These are phyloP conservation scores for Adelosebastes latens DNA, from an alignment of 2,797 vertebrate genomes.

Conservation along the genomic window DNA sequence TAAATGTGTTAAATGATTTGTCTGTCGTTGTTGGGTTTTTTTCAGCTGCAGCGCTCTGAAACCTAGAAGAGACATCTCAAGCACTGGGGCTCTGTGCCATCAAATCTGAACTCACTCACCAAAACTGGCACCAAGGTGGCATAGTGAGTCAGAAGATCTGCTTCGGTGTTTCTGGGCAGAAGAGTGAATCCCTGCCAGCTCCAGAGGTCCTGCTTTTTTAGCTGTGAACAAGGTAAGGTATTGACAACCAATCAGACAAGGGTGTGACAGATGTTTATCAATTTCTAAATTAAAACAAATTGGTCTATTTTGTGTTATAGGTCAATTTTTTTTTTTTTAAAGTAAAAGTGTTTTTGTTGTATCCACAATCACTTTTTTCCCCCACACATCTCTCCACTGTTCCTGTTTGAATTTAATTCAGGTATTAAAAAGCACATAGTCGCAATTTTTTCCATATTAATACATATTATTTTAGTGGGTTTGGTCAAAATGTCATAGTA, in stretches of 20 bases:
- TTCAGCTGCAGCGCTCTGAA: neutral
- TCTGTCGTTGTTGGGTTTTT: neutral
- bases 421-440: neutral
- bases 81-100: neutral
- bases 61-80: neutral
- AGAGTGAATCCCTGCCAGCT: neutral
- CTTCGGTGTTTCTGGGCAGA: neutral
- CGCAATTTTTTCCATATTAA: neutral
- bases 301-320: neutral
- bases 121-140: conserved; percentile 15
- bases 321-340: neutral
- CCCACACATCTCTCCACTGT: neutral
- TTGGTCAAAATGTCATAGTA: neutral
- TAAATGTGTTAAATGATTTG: neutral
- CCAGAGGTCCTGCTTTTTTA: neutral
- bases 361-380: neutral
- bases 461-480: neutral
- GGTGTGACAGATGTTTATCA: neutral
- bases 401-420: neutral
- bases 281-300: neutral
- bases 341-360: neutral
- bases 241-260: neutral
- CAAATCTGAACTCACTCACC: conserved; percentile 4
- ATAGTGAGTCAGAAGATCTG: conserved; percentile 10
- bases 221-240: neutral